A percentile compares a stretch with the other conserved stretches of the same genome.
phyloP scores from a whole-genome alignment of 2,888 invertebrate genomes.

The Polymixis lichenea region DNA sequence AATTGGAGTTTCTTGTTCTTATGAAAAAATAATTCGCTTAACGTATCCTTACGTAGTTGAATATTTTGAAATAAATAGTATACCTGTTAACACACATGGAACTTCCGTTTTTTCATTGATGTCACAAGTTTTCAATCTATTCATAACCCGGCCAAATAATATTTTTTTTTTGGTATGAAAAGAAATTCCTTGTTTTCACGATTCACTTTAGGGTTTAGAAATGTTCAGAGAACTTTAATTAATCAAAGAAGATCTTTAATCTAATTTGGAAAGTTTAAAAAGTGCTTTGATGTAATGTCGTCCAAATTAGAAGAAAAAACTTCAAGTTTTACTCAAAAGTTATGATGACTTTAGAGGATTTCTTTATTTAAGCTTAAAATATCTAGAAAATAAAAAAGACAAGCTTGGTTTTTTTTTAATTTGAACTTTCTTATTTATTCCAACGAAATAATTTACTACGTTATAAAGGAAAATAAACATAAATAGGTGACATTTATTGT shows the following conservation, averaged over 20 bases:
- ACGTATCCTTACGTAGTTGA: background rate
- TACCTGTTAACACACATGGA: background rate
- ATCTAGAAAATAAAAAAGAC: too few relatives aligned
- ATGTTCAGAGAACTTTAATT: slow-evolving; percentile 41
- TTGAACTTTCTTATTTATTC: too few relatives aligned
- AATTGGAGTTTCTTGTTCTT: too few relatives aligned
- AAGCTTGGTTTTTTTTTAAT: too few relatives aligned
- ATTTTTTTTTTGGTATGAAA: background rate
- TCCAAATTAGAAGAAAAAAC: slow-evolving; percentile 3
- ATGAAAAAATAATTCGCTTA: background rate
- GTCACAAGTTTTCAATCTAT: background rate
- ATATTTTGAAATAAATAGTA: background rate
- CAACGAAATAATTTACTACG: background rate
- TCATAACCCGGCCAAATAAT: background rate
- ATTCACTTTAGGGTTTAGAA: slow-evolving; percentile 29
- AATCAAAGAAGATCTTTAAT: slow-evolving; percentile 53
- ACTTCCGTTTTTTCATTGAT: background rate
- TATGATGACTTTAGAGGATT: background rate
- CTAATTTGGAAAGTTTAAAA: slow-evolving; percentile 40
- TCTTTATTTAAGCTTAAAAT: too few relatives aligned
- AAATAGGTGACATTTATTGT: background rate
- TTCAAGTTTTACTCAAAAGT: background rate
- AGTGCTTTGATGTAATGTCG: background rate
- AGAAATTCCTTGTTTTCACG: slow-evolving; percentile 22
- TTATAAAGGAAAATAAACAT: background rate